Conservation (phyloP, 1,140 invertebrate genomes). For the Lucilia cuprina region DNA sequence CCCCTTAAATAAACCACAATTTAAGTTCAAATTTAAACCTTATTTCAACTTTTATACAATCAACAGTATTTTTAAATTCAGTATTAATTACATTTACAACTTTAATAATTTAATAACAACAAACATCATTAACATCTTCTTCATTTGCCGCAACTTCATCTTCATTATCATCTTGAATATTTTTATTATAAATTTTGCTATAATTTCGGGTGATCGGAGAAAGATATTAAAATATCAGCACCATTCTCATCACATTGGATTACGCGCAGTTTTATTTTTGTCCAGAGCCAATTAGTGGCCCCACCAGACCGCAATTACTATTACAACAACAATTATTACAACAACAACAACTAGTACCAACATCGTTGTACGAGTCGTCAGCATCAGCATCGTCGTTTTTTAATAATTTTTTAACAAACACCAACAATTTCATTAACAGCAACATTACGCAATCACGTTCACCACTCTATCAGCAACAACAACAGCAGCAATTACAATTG, state of each 20-base stretch:
- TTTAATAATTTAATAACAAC: too few species aligned
- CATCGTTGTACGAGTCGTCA: slow-evolving; percentile 22
- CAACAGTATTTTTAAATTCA: too few species aligned
- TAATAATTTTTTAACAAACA: slow-evolving; percentile 29
- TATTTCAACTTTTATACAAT: too few species aligned
- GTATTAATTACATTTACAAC: too few species aligned
- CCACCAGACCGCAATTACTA: slow-evolving; percentile 40
- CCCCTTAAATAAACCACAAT: not conserved
- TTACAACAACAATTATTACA: slow-evolving; percentile 48
- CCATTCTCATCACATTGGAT: slow-evolving; percentile 58
- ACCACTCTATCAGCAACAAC: slow-evolving; percentile 53
- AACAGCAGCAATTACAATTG: slow-evolving; percentile 44
- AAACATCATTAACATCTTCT: not conserved
- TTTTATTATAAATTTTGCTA: not conserved
- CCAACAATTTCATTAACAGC: slow-evolving; percentile 26
- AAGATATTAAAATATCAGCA: not conserved
- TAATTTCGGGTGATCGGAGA: not conserved
- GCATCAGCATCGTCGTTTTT: slow-evolving; percentile 25
- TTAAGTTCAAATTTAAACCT: too few species aligned
- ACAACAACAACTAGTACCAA: slow-evolving; percentile 43
- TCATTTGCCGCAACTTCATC: not conserved
- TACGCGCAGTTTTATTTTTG: slow-evolving; percentile 62
- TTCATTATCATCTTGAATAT: not conserved
- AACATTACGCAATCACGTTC: slow-evolving; percentile 22
- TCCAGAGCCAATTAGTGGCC: slow-evolving; percentile 62